Evolutionary conservation across 1,140 invertebrate genomes (phyloP), one percentile per base, ranked within the genome.

Genomic region (Hylaeus volcanicus): DNA sequence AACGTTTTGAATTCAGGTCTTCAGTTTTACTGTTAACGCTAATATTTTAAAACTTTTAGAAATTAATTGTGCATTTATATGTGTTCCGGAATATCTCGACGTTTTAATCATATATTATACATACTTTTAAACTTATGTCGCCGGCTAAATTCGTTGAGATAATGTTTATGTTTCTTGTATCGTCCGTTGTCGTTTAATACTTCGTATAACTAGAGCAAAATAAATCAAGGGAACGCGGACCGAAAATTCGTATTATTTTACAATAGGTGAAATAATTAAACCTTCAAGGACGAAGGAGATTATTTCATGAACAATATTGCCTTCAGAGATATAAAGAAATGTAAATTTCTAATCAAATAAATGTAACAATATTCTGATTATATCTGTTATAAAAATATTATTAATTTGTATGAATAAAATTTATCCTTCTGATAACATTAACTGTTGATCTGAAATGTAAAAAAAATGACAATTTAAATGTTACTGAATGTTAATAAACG

Each of bases 381-480:
- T 86, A 79, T 76, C 75, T 87, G 79, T 87, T 87, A 87, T 64
- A 60, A 78, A 87, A 87, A 79, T 86, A 84, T 77, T 79, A 74
- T 72, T 65, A 84, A 84, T 86, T 87, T 86, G 78, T 84, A 86
- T 74, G 66, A 78, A 77, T 60, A 51, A 87, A 87, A 87, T 87
- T 79, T 87, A 84, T 86, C 72, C 78, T 82, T 82, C 73, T 79
- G 64, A 84, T 76, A 82, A 76, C n/a, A 84, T 84, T 65, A 81
- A 76, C 77, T 82, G 75, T 83, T 85, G 61, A 83, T 43, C 51
- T 68, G 63, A 81, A 64, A 66, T 75, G 71, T 86, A 81, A 81
- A 43, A 63, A 45, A 73, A 86, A 79, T 61, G 55, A 81, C 75
- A 41, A 66, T 78, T 81, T 81, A 55, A 58, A 74, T 51, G 39